Evolutionary conservation across 2,797 vertebrate genomes (phyloP).

Genomic region (Dallia pectoralis): DNA sequence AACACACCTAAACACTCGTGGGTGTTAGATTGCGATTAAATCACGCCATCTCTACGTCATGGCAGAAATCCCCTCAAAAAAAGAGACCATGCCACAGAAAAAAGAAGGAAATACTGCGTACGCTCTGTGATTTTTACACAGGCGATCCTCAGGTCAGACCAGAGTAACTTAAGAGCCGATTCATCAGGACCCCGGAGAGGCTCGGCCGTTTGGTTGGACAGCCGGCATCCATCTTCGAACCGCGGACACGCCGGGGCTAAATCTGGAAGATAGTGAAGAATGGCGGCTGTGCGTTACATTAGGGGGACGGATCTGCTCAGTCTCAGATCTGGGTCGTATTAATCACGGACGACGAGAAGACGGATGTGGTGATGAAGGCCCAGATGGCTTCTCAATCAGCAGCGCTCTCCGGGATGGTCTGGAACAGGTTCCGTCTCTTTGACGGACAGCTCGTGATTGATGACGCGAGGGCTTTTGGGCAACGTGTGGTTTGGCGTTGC

Average conservation of each 20-base stretch:
- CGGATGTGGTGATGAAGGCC: slow-evolving; percentile 4
- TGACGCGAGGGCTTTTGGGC: neutral
- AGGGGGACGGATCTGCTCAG: slow-evolving; percentile 24
- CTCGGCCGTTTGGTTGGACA: slow-evolving; percentile 22
- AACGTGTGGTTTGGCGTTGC: neutral
- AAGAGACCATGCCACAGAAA: neutral
- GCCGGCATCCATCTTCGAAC: slow-evolving; percentile 55
- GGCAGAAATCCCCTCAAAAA: neutral
- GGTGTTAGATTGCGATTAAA: neutral
- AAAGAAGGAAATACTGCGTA: slow-evolving; percentile 23
- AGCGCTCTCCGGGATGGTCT: slow-evolving; percentile 3
- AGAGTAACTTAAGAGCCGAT: slow-evolving; percentile 58
- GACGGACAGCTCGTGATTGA: neutral
- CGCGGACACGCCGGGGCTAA: slow-evolving; percentile 44
- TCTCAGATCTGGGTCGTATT: slow-evolving; percentile 27
- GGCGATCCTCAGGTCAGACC: slow-evolving; percentile 55
- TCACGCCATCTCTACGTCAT: neutral
- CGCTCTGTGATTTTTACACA: slow-evolving; percentile 36
- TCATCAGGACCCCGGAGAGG: slow-evolving; percentile 46
- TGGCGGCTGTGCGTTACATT: slow-evolving; percentile 43
- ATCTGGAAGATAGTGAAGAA: slow-evolving; percentile 58
- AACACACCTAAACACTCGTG: neutral
- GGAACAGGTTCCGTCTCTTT: neutral
- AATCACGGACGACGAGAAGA: slow-evolving; percentile 39
- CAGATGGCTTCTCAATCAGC: slow-evolving; percentile 40